These are phyloP conservation scores for Epizoanthus stellaris DNA, from an alignment of 92 coral and sea anemone species.

Conservation along the genomic window DNA sequence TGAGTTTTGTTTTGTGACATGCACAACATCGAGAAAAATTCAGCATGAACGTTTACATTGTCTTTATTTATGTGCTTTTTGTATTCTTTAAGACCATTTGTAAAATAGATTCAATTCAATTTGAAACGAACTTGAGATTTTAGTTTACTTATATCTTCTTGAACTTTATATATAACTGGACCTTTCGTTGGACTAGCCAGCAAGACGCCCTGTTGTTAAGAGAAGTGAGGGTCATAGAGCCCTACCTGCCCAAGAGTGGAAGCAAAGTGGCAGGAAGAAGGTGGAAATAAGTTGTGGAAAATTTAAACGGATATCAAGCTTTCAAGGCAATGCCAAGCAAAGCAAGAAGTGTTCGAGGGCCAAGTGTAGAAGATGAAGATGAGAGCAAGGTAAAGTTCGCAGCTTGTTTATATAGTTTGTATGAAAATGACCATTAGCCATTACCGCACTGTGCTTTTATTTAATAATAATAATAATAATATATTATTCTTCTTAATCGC, in stretches of 20 bases:
- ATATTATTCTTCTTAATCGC: too few relatives aligned
- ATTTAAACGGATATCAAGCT: background rate
- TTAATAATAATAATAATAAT: too few relatives aligned
- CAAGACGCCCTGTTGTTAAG: background rate
- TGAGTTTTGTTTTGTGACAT: too few relatives aligned
- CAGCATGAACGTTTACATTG: too few relatives aligned
- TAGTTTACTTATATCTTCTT: background rate
- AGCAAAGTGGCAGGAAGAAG: slow-evolving; percentile 1
- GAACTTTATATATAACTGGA: background rate
- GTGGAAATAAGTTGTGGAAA: slow-evolving; percentile 28
- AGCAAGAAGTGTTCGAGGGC: background rate
- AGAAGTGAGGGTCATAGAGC: slow-evolving; percentile 14
- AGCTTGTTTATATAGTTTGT: too few relatives aligned
- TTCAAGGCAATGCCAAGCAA: slow-evolving; percentile 10
- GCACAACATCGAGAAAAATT: too few relatives aligned
- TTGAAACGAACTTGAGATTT: background rate
- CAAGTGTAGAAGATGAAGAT: background rate
- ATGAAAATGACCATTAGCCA: too few relatives aligned
- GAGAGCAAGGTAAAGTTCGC: too few relatives aligned
- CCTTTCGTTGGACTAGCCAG: background rate
- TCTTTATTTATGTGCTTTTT: too few relatives aligned
- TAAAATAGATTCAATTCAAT: background rate
- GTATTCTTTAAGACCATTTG: too few relatives aligned
- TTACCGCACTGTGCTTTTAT: too few relatives aligned
- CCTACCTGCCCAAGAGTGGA: slow-evolving; percentile 31